phyloP scores from a whole-genome alignment of 2,888 invertebrate genomes.

The Pocota personata region DNA sequence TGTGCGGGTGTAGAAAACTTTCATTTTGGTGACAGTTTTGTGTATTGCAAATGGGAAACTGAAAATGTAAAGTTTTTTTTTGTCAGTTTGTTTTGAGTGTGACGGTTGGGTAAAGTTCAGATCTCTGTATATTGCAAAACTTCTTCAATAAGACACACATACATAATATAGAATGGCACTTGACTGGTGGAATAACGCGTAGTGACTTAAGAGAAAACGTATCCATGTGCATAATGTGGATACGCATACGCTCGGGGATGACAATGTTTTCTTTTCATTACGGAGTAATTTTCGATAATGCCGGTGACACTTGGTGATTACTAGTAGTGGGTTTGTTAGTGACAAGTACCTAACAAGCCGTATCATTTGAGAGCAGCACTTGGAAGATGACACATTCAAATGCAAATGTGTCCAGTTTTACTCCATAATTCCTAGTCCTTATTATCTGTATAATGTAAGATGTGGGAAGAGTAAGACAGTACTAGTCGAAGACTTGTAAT shows the following conservation, averaged over 20 bases:
- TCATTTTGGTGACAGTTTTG: neutral
- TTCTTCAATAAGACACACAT: constrained; percentile 52
- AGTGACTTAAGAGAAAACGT: constrained; percentile 4
- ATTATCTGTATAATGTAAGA: neutral
- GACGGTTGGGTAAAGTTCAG: constrained; percentile 7
- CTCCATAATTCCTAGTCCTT: neutral
- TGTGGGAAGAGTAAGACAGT: too few species aligned
- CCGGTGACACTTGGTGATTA: neutral
- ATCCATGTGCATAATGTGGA: constrained; percentile 23
- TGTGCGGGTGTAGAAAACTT: constrained; percentile 5
- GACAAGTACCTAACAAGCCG: constrained; percentile 1
- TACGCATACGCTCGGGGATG: constrained; percentile 27
- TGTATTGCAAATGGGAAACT: neutral
- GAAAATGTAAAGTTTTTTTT: constrained; percentile 8
- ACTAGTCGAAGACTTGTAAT: too few species aligned
- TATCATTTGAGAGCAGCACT: neutral
- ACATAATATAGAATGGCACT: constrained; percentile 47
- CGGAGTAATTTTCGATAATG: constrained; percentile 18
- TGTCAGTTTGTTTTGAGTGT: neutral
- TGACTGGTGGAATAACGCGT: constrained; percentile 35
- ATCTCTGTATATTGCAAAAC: constrained; percentile 61
- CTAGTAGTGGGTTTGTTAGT: constrained; percentile 13
- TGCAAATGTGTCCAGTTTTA: neutral
- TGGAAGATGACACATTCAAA: neutral
- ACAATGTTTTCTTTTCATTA: constrained; percentile 48